Conservation (phyloP, 1,140 invertebrate genomes). For the Phymastichus coffea region DNA sequence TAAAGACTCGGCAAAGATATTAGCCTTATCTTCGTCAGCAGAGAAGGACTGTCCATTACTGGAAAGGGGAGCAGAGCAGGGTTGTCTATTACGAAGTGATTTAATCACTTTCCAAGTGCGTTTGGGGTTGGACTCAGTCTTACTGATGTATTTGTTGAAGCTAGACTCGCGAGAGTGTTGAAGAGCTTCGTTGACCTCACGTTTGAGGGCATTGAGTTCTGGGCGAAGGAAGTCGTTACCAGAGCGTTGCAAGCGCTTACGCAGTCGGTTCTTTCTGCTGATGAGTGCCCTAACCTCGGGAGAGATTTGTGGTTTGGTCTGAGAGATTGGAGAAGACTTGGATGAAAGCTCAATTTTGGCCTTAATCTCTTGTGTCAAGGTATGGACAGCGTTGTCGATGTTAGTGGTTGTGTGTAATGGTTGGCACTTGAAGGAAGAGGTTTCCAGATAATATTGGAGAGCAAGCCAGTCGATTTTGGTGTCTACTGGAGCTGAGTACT, state of each 20-base stretch:
- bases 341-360: background rate
- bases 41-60: background rate
- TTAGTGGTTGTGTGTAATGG: background rate
- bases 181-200: too few species aligned
- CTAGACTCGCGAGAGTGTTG: too few species aligned
- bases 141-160: background rate
- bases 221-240: background rate
- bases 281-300: background rate
- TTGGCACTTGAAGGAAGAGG: background rate
- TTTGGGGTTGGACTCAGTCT: background rate
- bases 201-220: background rate
- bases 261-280: background rate
- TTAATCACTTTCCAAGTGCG: background rate
- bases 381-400: background rate
- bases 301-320: background rate
- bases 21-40: background rate
- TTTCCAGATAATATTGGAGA: conserved; percentile 3
- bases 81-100: background rate
- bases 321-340: background rate
- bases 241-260: background rate
- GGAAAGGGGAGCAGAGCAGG: background rate
- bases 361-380: background rate
- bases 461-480: background rate
- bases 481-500: too few species aligned
- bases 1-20: background rate